phyloP scores from a whole-genome alignment of 2,113 vertebrate genomes.

The Todiramphus saurophagus region DNA sequence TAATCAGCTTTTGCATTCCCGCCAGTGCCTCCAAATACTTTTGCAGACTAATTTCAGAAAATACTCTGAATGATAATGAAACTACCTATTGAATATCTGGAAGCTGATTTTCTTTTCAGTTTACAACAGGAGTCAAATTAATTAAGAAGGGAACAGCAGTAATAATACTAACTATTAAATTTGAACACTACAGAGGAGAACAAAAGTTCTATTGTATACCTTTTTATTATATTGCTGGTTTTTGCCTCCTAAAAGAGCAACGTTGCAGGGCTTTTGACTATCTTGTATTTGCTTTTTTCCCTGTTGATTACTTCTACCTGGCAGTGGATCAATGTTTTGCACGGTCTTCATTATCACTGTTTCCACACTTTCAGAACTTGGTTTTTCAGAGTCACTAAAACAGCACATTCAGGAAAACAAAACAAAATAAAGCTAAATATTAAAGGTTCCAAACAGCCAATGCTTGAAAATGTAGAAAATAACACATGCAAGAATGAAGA shows the following conservation, averaged over 20 bases:
- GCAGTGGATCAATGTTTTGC: conserved; percentile 24
- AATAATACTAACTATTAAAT: neutral
- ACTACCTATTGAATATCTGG: neutral
- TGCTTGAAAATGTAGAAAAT: neutral
- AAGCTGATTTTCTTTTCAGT: neutral
- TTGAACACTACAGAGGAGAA: neutral
- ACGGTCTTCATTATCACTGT: conserved; percentile 55
- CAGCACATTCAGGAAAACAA: neutral
- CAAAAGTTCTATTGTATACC: conserved; percentile 27
- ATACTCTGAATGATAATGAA: neutral
- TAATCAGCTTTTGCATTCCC: neutral
- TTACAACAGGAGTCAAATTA: neutral
- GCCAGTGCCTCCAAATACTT: neutral
- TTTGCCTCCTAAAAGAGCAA: neutral
- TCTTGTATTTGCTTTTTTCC: conserved; percentile 31
- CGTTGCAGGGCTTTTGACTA: neutral
- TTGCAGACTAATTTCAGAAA: neutral
- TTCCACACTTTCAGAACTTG: conserved; percentile 53
- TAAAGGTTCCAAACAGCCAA: neutral
- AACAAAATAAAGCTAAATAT: neutral
- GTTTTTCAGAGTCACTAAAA: conserved; percentile 71
- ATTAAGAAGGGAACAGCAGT: neutral
- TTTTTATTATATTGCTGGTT: neutral
- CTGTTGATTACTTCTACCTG: conserved; percentile 40
- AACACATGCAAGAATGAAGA: neutral